These are phyloP conservation scores for Callionymus lyra DNA, from an alignment of 2,113 vertebrate species.

Conservation along the genomic window DNA sequence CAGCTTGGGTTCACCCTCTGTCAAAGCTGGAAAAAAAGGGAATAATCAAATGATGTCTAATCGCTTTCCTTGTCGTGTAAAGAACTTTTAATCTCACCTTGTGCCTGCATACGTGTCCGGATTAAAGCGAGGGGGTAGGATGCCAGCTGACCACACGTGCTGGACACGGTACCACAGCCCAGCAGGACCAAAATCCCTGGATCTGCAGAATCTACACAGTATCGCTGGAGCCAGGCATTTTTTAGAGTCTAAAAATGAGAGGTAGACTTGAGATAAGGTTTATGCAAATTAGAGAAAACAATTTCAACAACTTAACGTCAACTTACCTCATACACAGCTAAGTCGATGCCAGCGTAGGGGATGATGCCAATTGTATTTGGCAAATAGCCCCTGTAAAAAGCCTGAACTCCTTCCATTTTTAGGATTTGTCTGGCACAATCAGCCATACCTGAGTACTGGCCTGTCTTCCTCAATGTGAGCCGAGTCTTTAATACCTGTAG, in stretches of 20 bases:
- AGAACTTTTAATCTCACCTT: slow-evolving; percentile 62
- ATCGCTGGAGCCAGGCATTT: slow-evolving; percentile 78
- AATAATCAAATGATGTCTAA: slow-evolving; percentile 2
- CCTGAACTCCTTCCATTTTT: slow-evolving; percentile 40
- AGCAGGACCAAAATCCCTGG: slow-evolving; percentile 81
- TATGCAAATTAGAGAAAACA: background rate
- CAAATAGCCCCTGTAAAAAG: slow-evolving; percentile 59
- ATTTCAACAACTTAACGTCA: background rate
- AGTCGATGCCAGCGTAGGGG: slow-evolving; percentile 59
- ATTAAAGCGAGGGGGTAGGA: slow-evolving; percentile 85
- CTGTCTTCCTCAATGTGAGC: slow-evolving; percentile 51
- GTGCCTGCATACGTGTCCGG: slow-evolving; percentile 89
- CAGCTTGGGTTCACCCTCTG: slow-evolving; percentile 71
- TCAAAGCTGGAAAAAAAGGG: slow-evolving; percentile 57
- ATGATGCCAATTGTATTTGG: slow-evolving; percentile 63
- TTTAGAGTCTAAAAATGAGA: slow-evolving; percentile 73
- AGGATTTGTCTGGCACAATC: slow-evolving; percentile 56
- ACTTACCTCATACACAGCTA: slow-evolving; percentile 59
- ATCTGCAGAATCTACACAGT: slow-evolving; percentile 75
- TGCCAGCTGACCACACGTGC: slow-evolving; percentile 86
- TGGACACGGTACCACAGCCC: slow-evolving; percentile 83
- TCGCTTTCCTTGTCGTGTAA: too few relatives aligned
- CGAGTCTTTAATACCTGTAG: slow-evolving; percentile 58
- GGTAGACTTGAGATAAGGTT: background rate
- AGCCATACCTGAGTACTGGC: slow-evolving; percentile 54